phyloP scores from a whole-genome alignment of 2,113 vertebrate genomes.

The Oryzias javanicus region DNA sequence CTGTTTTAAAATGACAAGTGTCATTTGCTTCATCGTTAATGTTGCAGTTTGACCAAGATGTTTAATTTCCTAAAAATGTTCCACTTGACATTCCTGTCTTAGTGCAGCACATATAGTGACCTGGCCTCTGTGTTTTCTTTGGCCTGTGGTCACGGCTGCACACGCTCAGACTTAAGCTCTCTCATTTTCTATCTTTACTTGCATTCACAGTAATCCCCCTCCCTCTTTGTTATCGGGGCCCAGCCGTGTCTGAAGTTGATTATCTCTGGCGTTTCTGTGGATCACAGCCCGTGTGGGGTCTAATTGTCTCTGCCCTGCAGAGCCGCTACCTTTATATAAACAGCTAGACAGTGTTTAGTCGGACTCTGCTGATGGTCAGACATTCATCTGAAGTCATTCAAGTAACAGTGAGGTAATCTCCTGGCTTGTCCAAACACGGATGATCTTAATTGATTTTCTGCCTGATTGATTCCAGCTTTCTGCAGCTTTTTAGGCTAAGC shows the following conservation, averaged over 20 bases:
- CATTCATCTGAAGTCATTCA: conserved; percentile 58
- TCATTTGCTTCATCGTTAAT: too few species aligned
- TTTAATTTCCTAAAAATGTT: too few species aligned
- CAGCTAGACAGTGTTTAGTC: conserved; percentile 53
- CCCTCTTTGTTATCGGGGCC: conserved; percentile 46
- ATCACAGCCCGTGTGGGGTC: conserved; percentile 41
- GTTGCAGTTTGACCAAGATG: too few species aligned
- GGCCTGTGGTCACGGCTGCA: background rate
- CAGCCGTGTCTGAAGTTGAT: conserved; percentile 46
- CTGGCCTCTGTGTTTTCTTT: background rate
- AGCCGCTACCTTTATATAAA: conserved; percentile 61
- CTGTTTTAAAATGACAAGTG: too few species aligned
- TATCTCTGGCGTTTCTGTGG: conserved; percentile 29
- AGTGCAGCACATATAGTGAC: too few species aligned
- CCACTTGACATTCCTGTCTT: too few species aligned
- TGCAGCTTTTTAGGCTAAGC: conserved; percentile 61
- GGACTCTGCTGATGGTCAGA: conserved; percentile 50
- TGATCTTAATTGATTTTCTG: conserved; percentile 66
- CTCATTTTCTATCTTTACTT: conserved; percentile 35
- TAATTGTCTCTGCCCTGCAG: conserved; percentile 58
- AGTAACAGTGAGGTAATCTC: conserved; percentile 72
- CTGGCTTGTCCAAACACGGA: conserved; percentile 68
- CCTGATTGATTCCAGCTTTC: conserved; percentile 66
- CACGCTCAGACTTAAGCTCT: conserved; percentile 13
- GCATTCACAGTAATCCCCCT: conserved; percentile 18